Base-by-base conservation (phyloP, 2,797 vertebrate genomes). In the Clarias platycephalus region DNA sequence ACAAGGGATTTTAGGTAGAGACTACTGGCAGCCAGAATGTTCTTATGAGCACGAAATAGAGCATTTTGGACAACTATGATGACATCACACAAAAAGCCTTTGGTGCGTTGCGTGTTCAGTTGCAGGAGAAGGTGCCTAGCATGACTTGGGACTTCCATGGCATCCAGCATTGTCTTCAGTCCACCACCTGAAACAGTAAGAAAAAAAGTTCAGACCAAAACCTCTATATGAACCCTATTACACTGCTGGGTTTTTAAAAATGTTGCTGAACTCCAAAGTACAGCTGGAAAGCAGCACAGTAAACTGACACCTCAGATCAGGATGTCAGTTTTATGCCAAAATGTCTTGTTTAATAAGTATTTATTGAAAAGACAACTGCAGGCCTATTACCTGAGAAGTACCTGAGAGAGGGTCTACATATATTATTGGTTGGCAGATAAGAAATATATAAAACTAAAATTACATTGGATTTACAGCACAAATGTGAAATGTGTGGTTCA, bases 21-120 rank as follows among this genome's bases (percentile, higher is more conserved):
- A 93, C 98, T 99, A 94, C 98, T 99, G 96, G 98, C 98, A 72
- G 98, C 98, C 93, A 99, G 94, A 95, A 99, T 97, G 95, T 99
- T 99, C 96, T 99, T 99, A 94, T 99, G 98, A 22, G 98, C 98
- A 88, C 98, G 95, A 95, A 99, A 99, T 88, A 99, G 96, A 87
- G 97, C 98, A 91, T 99, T 99, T 95, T 99, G 97, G 94, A 99
- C 98, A 94, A 99, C 98, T 90, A 99, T 98, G 93, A 99, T 98
- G 93, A 99, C 98, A 95, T 99, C 98, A 93, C 98, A 99, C 89
- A 99, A 96, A 95, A 99, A 99, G 91, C 98, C 98, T 92, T 98
- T 98, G 95, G 98, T 97, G 92, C 98, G 96, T 93, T 99, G 98
- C 91, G 95, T 97, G 96, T 99, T 99, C 93, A 99, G 96, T 94